A percentile compares a stretch with the other conserved stretches of the same genome.
Conservation (phyloP, 2,113 vertebrate genomes). For the Actenoides lindsayi region DNA sequence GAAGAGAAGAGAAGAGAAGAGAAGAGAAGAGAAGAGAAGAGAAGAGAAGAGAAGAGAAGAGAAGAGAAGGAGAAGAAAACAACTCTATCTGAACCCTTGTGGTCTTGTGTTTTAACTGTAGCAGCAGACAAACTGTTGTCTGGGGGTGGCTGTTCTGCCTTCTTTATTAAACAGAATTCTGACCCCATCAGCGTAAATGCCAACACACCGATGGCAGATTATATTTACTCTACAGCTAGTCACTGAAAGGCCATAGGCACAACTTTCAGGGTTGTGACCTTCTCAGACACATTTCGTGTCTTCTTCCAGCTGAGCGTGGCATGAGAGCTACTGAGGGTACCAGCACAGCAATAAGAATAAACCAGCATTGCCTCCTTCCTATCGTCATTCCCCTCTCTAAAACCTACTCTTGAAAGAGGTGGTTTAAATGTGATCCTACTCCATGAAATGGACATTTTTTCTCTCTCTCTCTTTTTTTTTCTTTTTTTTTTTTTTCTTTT, state of each 20-base stretch:
- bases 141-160: neutral
- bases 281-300: accelerated
- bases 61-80: neutral
- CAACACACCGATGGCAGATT: neutral
- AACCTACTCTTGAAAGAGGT: neutral
- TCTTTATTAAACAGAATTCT: neutral
- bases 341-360: neutral
- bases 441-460: neutral
- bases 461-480: neutral
- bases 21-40: too few species aligned
- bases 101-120: neutral
- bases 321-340: neutral
- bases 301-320: neutral
- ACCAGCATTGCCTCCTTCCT: neutral
- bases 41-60: neutral
- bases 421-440: neutral
- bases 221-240: neutral
- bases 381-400: neutral
- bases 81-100: neutral
- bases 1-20: too few species aligned
- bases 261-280: neutral
- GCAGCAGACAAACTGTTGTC: neutral
- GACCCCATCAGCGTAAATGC: neutral
- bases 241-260: neutral
- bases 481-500: neutral